These are phyloP conservation scores for Standfussiana lucernea DNA, from an alignment of 2,888 invertebrate species.

Conservation along the genomic window DNA sequence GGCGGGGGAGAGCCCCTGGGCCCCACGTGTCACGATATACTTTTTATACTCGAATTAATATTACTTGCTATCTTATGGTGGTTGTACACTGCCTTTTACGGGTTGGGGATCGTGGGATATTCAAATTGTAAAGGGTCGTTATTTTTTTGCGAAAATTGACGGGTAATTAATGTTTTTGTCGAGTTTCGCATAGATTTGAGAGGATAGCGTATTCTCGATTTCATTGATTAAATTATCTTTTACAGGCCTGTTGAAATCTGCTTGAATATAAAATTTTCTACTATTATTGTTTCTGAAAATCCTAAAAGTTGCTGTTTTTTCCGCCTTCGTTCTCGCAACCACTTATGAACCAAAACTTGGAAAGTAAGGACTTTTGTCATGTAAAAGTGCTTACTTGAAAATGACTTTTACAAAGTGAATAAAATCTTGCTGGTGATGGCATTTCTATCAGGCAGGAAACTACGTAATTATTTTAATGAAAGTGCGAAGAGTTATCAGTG, in stretches of 20 bases:
- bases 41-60: constrained; percentile 69
- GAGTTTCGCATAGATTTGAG: neutral
- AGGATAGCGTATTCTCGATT: neutral
- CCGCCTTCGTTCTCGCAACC: neutral
- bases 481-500: neutral
- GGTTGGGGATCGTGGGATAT: neutral
- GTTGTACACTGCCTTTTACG: constrained; percentile 35
- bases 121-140: neutral
- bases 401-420: neutral
- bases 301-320: neutral
- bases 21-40: constrained; percentile 72
- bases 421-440: neutral
- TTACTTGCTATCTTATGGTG: constrained; percentile 49
- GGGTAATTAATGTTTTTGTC: neutral
- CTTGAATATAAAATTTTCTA: neutral
- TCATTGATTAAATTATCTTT: neutral
- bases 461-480: neutral
- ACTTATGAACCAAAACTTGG: neutral
- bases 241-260: neutral
- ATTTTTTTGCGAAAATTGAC: neutral
- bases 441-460: neutral
- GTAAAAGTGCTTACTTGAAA: neutral
- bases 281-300: neutral
- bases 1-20: constrained; percentile 75
- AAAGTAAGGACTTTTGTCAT: neutral